A percentile compares a stretch with the other conserved stretches of the same genome.
Evolutionary conservation across 1,140 invertebrate genomes (phyloP).

Genomic region (Maconellicoccus hirsutus): DNA sequence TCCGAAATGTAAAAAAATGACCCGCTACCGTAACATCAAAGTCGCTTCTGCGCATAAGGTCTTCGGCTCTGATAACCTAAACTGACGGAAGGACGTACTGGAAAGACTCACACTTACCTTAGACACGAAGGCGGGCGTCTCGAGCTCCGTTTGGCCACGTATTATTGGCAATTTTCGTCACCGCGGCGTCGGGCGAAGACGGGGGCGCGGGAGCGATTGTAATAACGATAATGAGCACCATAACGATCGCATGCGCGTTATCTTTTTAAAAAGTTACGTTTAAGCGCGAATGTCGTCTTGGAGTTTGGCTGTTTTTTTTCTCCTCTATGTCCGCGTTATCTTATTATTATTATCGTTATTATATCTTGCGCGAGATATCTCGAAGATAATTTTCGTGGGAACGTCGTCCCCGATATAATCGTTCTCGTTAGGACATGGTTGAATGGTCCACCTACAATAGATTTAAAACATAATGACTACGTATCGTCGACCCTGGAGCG

Average conservation of each 20-base stretch:
- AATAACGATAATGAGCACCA: neutral
- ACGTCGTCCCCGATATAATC: neutral
- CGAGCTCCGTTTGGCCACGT: too few species aligned
- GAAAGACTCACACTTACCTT: too few species aligned
- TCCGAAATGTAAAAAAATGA: too few species aligned
- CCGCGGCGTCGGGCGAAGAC: neutral
- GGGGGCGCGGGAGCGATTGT: neutral
- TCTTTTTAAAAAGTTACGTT: constrained; percentile 2
- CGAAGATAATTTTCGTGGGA: constrained; percentile 15
- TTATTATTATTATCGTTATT: constrained; percentile 10
- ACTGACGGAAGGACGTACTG: too few species aligned
- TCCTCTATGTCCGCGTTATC: neutral
- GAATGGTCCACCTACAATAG: constrained; percentile 21
- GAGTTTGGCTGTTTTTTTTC: too few species aligned
- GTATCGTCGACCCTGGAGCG: constrained; percentile 1
- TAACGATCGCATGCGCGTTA: constrained; percentile 7
- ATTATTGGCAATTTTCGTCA: neutral
- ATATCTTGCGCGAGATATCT: neutral
- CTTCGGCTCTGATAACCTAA: too few species aligned
- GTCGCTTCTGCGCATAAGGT: too few species aligned
- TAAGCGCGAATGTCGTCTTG: constrained; percentile 12
- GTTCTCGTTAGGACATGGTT: constrained; percentile 18
- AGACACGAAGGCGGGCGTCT: too few species aligned
- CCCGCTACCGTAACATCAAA: too few species aligned
- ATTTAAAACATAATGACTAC: constrained; percentile 11